Evolutionary conservation across 2,113 vertebrate species (phyloP).

Genomic region (Peromyscus californicus): DNA sequence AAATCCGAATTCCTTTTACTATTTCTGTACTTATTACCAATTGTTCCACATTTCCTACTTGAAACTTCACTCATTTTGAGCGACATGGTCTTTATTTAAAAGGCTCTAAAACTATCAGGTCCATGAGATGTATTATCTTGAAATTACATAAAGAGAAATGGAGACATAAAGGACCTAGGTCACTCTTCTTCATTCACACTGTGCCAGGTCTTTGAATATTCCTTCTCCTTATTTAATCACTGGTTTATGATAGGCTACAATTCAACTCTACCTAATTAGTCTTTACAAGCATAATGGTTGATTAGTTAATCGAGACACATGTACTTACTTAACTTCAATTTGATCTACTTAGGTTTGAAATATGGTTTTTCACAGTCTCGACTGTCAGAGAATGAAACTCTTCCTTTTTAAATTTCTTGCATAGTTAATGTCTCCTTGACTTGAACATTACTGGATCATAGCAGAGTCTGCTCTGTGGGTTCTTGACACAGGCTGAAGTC

Average conservation of each 20-base stretch:
- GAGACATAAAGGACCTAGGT: neutral
- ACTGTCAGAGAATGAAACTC: conserved; percentile 47
- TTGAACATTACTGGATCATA: neutral
- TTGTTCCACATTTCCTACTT: neutral
- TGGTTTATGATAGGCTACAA: conserved; percentile 69
- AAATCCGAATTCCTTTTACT: neutral
- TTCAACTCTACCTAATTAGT: conserved; percentile 73
- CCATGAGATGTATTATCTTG: neutral
- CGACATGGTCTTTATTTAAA: conserved; percentile 47
- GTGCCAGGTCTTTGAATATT: conserved; percentile 10
- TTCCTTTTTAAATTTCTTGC: conserved; percentile 7
- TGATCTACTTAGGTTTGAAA: conserved; percentile 76
- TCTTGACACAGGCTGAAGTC: neutral
- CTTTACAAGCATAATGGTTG: conserved; percentile 61
- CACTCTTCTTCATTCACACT: neutral
- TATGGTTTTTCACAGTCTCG: conserved; percentile 59
- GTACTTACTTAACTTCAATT: conserved; percentile 76
- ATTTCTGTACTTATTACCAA: neutral
- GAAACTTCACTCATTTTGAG: neutral
- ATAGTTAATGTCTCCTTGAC: conserved; percentile 67
- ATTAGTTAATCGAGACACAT: conserved; percentile 75
- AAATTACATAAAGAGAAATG: neutral
- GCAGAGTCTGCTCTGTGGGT: neutral
- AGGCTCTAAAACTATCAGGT: neutral
- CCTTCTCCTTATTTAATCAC: conserved; percentile 56